Evolutionary conservation across 2,113 vertebrate genomes (phyloP).

Genomic region (Malaclemys terrapin): DNA sequence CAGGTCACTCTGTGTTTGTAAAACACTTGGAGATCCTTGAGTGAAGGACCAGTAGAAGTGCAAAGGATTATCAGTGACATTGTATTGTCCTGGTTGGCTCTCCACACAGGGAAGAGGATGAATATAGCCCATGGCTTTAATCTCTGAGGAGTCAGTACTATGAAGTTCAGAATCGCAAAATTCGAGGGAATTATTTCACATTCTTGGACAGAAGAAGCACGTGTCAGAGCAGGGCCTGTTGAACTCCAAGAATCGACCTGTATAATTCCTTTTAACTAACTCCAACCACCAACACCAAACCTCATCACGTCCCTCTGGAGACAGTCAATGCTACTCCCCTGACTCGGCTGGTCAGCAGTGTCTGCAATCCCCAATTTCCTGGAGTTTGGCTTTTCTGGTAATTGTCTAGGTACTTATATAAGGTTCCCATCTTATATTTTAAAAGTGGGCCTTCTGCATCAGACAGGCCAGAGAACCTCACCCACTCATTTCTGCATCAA

Average conservation of each 20-base stretch:
- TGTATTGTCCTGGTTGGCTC: background rate
- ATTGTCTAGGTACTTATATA: background rate
- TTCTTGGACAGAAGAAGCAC: background rate
- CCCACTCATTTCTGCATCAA: background rate
- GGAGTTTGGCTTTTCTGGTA: background rate
- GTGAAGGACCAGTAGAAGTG: background rate
- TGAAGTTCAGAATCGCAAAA: background rate
- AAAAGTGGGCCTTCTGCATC: background rate
- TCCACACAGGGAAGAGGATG: background rate
- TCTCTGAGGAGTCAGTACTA: background rate
- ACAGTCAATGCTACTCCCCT: background rate
- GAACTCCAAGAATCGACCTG: background rate
- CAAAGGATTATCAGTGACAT: background rate
- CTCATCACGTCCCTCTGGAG: background rate
- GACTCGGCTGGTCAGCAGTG: background rate
- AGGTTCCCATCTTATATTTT: background rate
- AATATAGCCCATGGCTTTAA: background rate
- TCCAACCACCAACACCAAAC: background rate
- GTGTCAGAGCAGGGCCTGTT: background rate
- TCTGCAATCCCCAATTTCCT: background rate
- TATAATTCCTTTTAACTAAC: background rate
- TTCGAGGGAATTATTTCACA: constrained; percentile 1
- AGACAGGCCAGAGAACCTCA: background rate
- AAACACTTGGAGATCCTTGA: background rate
- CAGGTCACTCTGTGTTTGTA: background rate